phyloP scores from a whole-genome alignment of 2,113 vertebrate species.

The Ophiodon elongatus region DNA sequence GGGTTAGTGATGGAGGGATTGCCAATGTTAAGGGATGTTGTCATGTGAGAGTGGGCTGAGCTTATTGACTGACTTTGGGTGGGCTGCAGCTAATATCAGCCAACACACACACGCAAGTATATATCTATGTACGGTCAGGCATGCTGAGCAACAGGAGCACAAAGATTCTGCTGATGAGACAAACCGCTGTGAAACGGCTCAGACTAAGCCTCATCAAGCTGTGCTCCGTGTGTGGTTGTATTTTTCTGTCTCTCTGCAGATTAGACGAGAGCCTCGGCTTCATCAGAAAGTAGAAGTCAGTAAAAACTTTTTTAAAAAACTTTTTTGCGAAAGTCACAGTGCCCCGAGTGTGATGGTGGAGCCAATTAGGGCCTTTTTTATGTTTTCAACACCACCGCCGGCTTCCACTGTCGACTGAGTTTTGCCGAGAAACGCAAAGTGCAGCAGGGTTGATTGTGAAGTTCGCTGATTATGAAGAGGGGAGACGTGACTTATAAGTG shows the following conservation, averaged over 20 bases:
- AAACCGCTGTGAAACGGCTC: conserved; percentile 48
- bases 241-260: conserved; percentile 41
- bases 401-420: not conserved
- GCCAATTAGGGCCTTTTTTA: not conserved
- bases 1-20: conserved; percentile 35
- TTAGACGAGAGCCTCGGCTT: conserved; percentile 3
- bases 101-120: conserved; percentile 5
- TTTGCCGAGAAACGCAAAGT: not conserved
- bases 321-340: not conserved
- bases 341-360: not conserved
- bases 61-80: conserved; percentile 61
- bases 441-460: not conserved
- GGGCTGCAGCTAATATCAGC: conserved; percentile 55
- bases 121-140: conserved; percentile 8
- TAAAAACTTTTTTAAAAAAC: not conserved
- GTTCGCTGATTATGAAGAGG: not conserved
- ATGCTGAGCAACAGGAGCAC: conserved; percentile 62
- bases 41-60: conserved; percentile 20
- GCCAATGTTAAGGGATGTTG: conserved; percentile 19
- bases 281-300: not conserved
- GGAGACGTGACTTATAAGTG: not conserved
- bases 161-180: conserved; percentile 72
- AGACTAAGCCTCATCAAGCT: conserved; percentile 60
- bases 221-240: conserved; percentile 23
- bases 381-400: not conserved